Percentiles rank a stretch among this genome's conserved stretches.
phyloP scores from a whole-genome alignment of 2,888 invertebrate genomes.

The Seira musarum region DNA sequence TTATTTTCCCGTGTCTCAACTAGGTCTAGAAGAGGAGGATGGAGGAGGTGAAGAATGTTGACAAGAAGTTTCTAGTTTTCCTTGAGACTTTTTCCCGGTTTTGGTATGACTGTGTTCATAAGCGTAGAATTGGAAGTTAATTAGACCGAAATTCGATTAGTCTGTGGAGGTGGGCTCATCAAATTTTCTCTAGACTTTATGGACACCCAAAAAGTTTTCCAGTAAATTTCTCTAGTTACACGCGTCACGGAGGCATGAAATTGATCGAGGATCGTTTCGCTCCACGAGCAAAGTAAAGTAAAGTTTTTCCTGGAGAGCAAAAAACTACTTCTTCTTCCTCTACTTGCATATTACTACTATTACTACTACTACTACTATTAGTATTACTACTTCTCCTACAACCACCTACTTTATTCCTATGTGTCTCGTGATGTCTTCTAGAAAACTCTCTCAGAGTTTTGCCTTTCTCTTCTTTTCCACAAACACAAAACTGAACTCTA shows the following conservation, averaged over 20 bases:
- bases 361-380: too few relatives aligned
- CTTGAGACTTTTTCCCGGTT: neutral
- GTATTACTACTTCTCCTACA: neutral
- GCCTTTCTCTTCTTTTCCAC: slow-evolving; percentile 42
- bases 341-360: slow-evolving; percentile 15
- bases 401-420: neutral
- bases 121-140: slow-evolving; percentile 66
- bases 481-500: neutral
- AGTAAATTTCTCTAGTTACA: slow-evolving; percentile 69
- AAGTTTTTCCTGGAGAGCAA: slow-evolving; percentile 47
- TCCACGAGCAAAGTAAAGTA: slow-evolving; percentile 50
- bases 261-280: slow-evolving; percentile 69
- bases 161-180: slow-evolving; percentile 65
- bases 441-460: slow-evolving; percentile 55
- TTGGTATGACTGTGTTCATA: slow-evolving; percentile 1
- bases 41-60: slow-evolving; percentile 2
- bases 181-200: slow-evolving; percentile 67
- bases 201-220: slow-evolving; percentile 69
- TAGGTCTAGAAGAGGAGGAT: slow-evolving; percentile 8
- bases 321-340: neutral
- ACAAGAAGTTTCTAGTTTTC: neutral
- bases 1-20: too few relatives aligned
- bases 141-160: slow-evolving; percentile 69
- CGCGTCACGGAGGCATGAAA: slow-evolving; percentile 69
- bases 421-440: slow-evolving; percentile 34